phyloP scores from a whole-genome alignment of 2,888 invertebrate genomes.

The Mesochorus sp. region DNA sequence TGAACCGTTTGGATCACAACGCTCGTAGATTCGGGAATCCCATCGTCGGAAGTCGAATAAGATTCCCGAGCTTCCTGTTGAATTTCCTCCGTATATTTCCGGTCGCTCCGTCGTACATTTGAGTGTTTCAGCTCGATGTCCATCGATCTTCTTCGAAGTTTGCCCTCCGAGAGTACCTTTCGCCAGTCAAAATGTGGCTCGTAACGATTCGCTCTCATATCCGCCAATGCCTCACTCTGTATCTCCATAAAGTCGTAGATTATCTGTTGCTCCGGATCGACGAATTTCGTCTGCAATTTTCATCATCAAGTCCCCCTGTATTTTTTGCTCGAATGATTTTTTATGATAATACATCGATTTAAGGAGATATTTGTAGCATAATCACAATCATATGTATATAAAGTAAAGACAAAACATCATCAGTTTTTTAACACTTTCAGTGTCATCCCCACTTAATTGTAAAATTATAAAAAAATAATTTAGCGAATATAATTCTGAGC shows the following conservation, averaged over 20 bases:
- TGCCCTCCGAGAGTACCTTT: constrained; percentile 83
- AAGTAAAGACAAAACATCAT: too few species aligned
- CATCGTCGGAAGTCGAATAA: constrained; percentile 1
- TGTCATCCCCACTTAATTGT: too few species aligned
- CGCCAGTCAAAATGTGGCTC: constrained; percentile 84
- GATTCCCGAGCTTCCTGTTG: constrained; percentile 6
- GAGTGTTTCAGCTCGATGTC: constrained; percentile 74
- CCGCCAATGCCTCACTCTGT: constrained; percentile 76
- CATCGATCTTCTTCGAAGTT: constrained; percentile 82
- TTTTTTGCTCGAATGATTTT: too few species aligned
- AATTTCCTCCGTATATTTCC: constrained; percentile 17
- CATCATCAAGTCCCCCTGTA: not conserved
- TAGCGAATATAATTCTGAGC: too few species aligned
- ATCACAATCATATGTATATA: too few species aligned
- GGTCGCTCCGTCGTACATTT: constrained; percentile 11
- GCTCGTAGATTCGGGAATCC: not conserved
- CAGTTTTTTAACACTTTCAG: too few species aligned
- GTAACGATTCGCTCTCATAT: constrained; percentile 83
- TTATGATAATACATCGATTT: too few species aligned
- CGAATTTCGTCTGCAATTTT: constrained; percentile 45
- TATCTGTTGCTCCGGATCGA: constrained; percentile 66
- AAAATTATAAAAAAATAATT: too few species aligned
- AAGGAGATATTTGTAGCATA: too few species aligned
- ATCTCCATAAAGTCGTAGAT: constrained; percentile 71
- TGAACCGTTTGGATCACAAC: not conserved